Percentiles rank a stretch among this genome's conserved stretches.
Conservation (phyloP, 1,140 invertebrate genomes). For the Geopemphigus sp. region DNA sequence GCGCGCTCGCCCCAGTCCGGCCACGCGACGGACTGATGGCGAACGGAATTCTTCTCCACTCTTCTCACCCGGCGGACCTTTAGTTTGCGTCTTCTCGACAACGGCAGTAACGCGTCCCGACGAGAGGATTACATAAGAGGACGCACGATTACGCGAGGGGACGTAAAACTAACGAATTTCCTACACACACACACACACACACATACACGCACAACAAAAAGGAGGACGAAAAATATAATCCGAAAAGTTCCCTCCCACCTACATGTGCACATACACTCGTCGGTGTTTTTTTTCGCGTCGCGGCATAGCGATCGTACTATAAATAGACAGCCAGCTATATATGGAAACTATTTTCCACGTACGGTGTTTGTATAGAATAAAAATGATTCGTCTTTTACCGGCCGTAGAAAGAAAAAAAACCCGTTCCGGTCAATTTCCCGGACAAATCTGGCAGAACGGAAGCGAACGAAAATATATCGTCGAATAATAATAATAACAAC, state of each 20-base stretch:
- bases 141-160: slow-evolving; percentile 10
- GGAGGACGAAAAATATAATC: not conserved
- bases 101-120: not conserved
- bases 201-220: too few relatives aligned
- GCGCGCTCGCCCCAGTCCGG: slow-evolving; percentile 2
- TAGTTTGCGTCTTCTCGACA: too few relatives aligned
- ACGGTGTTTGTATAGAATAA: not conserved
- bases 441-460: slow-evolving; percentile 47
- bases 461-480: slow-evolving; percentile 29
- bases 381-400: not conserved
- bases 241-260: too few relatives aligned
- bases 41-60: too few relatives aligned
- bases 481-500: slow-evolving; percentile 30
- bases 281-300: not conserved
- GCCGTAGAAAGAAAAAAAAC: slow-evolving; percentile 23
- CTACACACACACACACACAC: too few relatives aligned
- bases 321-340: not conserved
- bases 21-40: too few relatives aligned
- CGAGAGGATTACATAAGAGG: too few relatives aligned
- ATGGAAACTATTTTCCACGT: too few relatives aligned
- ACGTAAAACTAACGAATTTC: slow-evolving; percentile 10
- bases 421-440: slow-evolving; percentile 47
- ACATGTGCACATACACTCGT: too few relatives aligned
- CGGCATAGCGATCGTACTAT: not conserved
- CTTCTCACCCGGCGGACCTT: too few relatives aligned